A percentile compares a stretch with the other conserved stretches of the same genome.
Conservation (phyloP, 2,888 invertebrate genomes). For the Drosophila pseudotakahashii region DNA sequence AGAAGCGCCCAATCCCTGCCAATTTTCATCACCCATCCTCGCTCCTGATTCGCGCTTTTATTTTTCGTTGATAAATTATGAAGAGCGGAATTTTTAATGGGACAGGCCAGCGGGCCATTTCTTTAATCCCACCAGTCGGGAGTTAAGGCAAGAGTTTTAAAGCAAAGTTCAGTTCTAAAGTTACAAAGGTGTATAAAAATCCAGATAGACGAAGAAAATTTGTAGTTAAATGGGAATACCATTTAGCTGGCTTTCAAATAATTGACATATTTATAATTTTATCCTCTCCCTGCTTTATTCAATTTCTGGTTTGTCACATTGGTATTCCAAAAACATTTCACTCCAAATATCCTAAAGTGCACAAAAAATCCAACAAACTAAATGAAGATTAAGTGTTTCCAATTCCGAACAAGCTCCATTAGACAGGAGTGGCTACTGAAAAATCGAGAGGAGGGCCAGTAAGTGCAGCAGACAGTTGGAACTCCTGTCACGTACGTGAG, state of each 20-base stretch:
- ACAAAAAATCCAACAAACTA: neutral
- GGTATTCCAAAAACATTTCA: neutral
- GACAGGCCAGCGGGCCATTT: neutral
- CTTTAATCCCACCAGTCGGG: neutral
- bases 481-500: slow-evolving; percentile 43
- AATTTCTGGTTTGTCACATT: neutral
- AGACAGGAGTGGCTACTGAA: neutral
- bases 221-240: too few relatives aligned
- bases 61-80: slow-evolving; percentile 50
- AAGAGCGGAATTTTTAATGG: slow-evolving; percentile 2
- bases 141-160: too few relatives aligned
- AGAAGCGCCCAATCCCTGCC: slow-evolving; percentile 3
- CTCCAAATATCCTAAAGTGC: neutral
- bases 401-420: slow-evolving; percentile 32
- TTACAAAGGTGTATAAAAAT: too few relatives aligned
- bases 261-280: too few relatives aligned
- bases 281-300: neutral
- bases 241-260: too few relatives aligned
- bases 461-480: slow-evolving; percentile 18
- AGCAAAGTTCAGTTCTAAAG: too few relatives aligned
- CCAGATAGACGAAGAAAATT: too few relatives aligned
- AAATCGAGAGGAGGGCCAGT: neutral
- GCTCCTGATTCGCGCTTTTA: neutral
- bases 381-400: slow-evolving; percentile 46
- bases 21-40: neutral